phyloP scores from a whole-genome alignment of 2,113 vertebrate genomes.

The Rallus limicola region DNA sequence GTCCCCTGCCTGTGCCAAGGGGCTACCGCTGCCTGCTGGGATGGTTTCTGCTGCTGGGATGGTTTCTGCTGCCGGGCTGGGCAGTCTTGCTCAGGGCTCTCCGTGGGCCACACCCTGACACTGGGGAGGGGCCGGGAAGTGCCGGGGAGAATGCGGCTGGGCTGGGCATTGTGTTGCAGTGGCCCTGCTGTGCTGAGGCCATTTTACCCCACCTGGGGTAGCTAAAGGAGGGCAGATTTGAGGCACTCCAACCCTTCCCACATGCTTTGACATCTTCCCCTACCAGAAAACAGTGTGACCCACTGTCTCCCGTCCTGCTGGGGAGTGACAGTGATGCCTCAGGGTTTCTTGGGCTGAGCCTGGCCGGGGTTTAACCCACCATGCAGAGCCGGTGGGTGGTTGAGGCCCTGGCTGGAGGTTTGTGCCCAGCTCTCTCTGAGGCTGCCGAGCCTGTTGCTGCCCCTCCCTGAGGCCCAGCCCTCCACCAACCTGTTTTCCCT shows the following conservation, averaged over 20 bases:
- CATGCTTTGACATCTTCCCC: background rate
- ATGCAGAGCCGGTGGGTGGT: background rate
- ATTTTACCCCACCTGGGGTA: background rate
- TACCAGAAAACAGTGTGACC: fast-evolving
- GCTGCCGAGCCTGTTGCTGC: fast-evolving
- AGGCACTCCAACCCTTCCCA: background rate
- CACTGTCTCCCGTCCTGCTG: fast-evolving
- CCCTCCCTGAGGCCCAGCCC: background rate
- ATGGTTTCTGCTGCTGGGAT: fast-evolving
- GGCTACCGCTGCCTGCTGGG: background rate
- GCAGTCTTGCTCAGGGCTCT: background rate
- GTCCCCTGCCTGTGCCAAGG: fast-evolving
- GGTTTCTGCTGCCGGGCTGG: fast-evolving
- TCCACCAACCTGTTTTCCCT: background rate
- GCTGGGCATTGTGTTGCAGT: background rate
- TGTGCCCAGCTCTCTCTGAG: background rate
- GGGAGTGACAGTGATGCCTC: background rate
- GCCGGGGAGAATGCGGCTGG: background rate
- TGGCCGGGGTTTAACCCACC: fast-evolving
- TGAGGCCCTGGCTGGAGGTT: background rate
- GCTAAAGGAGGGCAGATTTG: background rate
- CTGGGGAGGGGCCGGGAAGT: background rate
- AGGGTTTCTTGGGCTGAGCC: background rate
- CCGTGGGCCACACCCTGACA: fast-evolving
- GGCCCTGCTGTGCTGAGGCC: fast-evolving